phyloP scores from a whole-genome alignment of 2,113 vertebrate genomes.

The Rhodinocichla rosea region DNA sequence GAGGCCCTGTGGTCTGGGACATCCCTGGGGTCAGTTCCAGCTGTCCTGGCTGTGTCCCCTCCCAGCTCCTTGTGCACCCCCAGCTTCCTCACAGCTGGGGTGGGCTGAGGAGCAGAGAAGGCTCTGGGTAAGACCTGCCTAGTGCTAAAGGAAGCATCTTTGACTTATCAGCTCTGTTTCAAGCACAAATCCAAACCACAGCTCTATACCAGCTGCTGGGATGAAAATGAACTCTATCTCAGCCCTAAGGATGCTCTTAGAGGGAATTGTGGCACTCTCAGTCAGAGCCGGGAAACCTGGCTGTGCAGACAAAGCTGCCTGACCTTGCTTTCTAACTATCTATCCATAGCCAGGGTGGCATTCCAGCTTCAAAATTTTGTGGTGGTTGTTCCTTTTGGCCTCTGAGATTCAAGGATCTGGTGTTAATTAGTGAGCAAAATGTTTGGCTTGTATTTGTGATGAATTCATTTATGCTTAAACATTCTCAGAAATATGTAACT shows the following conservation, averaged over 20 bases:
- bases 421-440: background rate
- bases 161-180: background rate
- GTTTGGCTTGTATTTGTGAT: background rate
- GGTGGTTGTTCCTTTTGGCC: constrained; percentile 14
- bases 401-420: background rate
- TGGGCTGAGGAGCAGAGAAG: background rate
- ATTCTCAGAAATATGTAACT: background rate
- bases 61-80: background rate
- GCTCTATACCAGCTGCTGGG: background rate
- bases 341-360: background rate
- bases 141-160: background rate
- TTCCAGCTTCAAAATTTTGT: background rate
- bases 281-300: background rate
- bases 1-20: background rate
- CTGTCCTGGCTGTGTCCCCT: background rate
- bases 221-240: background rate
- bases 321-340: background rate
- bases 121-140: background rate
- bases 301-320: background rate
- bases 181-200: background rate
- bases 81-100: background rate
- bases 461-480: constrained; percentile 22
- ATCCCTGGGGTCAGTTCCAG: accelerated
- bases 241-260: background rate
- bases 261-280: background rate